Base-by-base conservation (phyloP, 2,888 invertebrate genomes). In the Lepidochitona cinerea region DNA sequence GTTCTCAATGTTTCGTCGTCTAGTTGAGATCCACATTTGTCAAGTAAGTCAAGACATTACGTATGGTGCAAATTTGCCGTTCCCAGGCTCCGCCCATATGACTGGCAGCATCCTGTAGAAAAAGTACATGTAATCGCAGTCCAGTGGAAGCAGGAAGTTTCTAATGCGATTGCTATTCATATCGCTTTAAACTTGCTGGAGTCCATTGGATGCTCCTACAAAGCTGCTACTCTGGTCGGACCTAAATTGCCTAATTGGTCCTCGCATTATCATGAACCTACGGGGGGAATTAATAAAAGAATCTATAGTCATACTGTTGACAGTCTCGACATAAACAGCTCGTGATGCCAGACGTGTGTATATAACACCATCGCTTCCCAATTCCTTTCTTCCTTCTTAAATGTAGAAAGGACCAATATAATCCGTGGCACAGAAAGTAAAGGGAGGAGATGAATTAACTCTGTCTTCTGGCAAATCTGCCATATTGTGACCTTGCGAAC, bases 361-460 rank as follows among this genome's bases (percentile, higher is more conserved):
- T 2, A 85, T 52, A 0, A 83, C 67, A 3, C 81, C 82, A 78
- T 81, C 82, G 14, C 81, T 70, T 72, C 81, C 84, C 2, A 79
- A 9, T 71, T 80, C 81, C 53, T 78, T 81, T 0, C 83, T 77
- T n/a, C 83, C 80, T 41, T 77, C 68, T 68, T 82, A 84, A 0
- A 79, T 74, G 2, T 70, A 23, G n/a, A 79, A 84, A 7, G 82
- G 83, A 9, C 83, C 84, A 71, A 85, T 84, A 72, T 78, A 83
- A 65, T 84, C 82, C 41, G 82, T 73, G 12, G 80, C 81, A 70
- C 76, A 73, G 65, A 77, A 77, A 1, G n/a, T n/a, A n/a, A n/a
- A n/a, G n/a, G n/a, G n/a, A n/a, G n/a, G n/a, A n/a, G n/a, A n/a
- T n/a, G n/a, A 66, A 33, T 76, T 76, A 6, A 78, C 54, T 0